Base-by-base conservation (phyloP, 2,797 vertebrate species). In the Lepus townsendii region DNA sequence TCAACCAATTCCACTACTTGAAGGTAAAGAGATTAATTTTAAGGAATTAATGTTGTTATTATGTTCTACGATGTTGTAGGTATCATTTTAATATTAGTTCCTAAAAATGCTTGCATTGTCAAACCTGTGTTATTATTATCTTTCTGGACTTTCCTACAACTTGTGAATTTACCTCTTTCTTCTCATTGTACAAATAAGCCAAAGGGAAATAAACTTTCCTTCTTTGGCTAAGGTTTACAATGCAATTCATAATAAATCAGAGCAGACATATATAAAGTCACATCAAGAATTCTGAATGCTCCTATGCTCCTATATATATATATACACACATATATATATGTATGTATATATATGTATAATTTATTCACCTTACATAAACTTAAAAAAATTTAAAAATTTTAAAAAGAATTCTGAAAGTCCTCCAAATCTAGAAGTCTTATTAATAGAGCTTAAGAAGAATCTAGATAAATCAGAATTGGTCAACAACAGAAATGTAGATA, bases 1-100 rank as follows among this genome's bases (percentile, higher is more conserved):
- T 77, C 30, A 75, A 26, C 69, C 63, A 92, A 50, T 82, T 95
- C 26, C 27, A 92, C 1, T 19, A 1, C 30, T 57, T 68, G 26
- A 13, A 79, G 57, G 6, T 63, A 93, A 83, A 80, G 10, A 14
- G 90, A 92, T 73, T 84, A 76, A 90, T 47, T 68, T 90, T 60
- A 84, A 75, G 82, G 14, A 82, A 7, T 47, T 47, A 47, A 47
- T 47, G 42, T 47, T 47, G 7, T 47, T 47, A 47, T 9, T 47
- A 47, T 47, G 65, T 2, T 30, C 22, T 75, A 65, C 19, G 66
- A 63, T 60, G 26, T 68, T 82, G 3, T 91, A 69, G 63, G 24
- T 47, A 82, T 30, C 9, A 50, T 82, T 88, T 84, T 76, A 88
- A 71, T 72, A 80, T 83, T 68, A 65, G 12, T 63, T 80, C 83